Evolutionary conservation across 2,113 vertebrate genomes (phyloP).

Genomic region (Cavia aperea): DNA sequence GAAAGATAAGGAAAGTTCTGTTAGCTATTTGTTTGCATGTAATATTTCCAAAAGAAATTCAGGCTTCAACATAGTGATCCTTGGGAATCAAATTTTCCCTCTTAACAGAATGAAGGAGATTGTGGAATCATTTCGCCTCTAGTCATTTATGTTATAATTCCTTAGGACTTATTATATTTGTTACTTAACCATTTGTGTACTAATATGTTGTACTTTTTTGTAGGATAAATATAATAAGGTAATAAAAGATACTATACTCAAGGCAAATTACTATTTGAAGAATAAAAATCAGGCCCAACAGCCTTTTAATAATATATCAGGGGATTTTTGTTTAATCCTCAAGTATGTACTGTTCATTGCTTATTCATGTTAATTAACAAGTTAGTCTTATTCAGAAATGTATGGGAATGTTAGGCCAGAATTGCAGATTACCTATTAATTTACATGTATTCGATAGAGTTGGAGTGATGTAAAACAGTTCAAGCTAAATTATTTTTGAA

Average conservation of each 20-base stretch:
- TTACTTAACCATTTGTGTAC: neutral
- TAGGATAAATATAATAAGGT: neutral
- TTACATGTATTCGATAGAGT: neutral
- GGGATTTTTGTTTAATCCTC: neutral
- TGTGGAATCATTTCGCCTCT: neutral
- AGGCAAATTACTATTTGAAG: constrained; percentile 31
- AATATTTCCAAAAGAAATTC: neutral
- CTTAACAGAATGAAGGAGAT: neutral
- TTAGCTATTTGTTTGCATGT: constrained; percentile 31
- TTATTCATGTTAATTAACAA: constrained; percentile 12
- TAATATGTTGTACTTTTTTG: neutral
- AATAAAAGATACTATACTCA: constrained; percentile 6
- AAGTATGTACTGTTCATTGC: constrained; percentile 14
- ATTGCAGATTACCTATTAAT: neutral
- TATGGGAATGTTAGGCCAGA: neutral
- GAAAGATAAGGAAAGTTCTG: neutral
- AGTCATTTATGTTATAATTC: neutral
- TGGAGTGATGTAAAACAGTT: neutral
- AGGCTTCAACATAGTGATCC: neutral
- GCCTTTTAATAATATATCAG: constrained; percentile 28
- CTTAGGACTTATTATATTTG: neutral
- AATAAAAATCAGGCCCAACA: neutral
- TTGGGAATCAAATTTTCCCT: neutral
- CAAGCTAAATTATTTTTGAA: neutral
- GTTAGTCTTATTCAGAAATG: constrained; percentile 28